A percentile compares a stretch with the other conserved stretches of the same genome.
phyloP scores from a whole-genome alignment of 2,888 invertebrate species.

The Ethmia dodecea region DNA sequence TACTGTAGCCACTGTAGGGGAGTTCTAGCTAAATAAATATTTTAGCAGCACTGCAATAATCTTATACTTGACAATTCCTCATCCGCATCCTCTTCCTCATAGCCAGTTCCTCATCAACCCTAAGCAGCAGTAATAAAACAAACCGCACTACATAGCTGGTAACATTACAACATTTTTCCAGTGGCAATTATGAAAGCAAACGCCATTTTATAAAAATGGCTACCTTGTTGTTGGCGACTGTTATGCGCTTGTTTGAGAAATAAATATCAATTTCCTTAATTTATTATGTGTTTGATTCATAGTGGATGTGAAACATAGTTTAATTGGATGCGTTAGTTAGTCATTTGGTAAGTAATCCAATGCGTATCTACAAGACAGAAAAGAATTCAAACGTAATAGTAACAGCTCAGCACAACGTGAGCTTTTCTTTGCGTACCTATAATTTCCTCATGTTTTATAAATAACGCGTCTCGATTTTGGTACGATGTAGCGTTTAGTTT shows the following conservation, averaged over 20 bases:
- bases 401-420: conserved; percentile 55
- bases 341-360: conserved; percentile 46
- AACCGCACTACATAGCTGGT: too few species aligned
- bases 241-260: conserved; percentile 66
- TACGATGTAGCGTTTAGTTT: too few species aligned
- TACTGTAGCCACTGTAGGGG: too few species aligned
- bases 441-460: conserved; percentile 20
- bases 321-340: conserved; percentile 32
- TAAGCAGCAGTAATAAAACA: too few species aligned
- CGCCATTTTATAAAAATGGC: conserved; percentile 67
- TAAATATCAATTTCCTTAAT: conserved; percentile 63
- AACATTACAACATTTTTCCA: not conserved
- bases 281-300: conserved; percentile 48
- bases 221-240: conserved; percentile 74
- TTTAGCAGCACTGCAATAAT: too few species aligned
- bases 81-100: too few species aligned
- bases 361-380: conserved; percentile 5
- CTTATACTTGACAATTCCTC: too few species aligned
- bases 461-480: too few species aligned
- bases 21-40: too few species aligned
- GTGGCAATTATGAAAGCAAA: not conserved
- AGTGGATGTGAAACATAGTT: conserved; percentile 35
- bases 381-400: conserved; percentile 6
- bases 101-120: too few species aligned
- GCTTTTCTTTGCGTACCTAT: conserved; percentile 30